These are phyloP conservation scores for Thaumatotibia leucotreta DNA, from an alignment of 1,140 invertebrate genomes.

Conservation along the genomic window DNA sequence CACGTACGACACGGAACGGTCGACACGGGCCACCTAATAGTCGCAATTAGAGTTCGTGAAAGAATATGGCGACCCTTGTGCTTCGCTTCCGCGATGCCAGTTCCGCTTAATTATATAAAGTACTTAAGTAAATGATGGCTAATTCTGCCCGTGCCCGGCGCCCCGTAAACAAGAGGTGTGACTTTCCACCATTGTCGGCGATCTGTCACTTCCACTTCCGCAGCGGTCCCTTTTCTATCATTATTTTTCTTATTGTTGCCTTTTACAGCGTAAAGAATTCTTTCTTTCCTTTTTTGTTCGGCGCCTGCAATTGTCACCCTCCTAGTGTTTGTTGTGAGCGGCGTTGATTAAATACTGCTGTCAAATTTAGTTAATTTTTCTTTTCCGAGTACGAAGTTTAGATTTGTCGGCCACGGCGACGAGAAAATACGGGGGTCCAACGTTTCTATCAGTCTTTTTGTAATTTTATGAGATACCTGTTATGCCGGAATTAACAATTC, in stretches of 20 bases:
- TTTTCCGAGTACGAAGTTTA: conserved; percentile 28
- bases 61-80: conserved; percentile 48
- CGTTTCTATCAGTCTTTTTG: conserved; percentile 4
- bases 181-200: conserved; percentile 68
- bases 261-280: conserved; percentile 64
- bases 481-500: conserved; percentile 8
- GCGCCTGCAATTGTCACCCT: conserved; percentile 67
- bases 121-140: conserved; percentile 75
- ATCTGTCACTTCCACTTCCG: conserved; percentile 74
- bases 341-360: conserved; percentile 65
- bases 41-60: conserved; percentile 51
- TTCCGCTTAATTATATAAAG: conserved; percentile 72
- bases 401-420: conserved; percentile 1
- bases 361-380: conserved; percentile 51
- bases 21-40: conserved; percentile 25
- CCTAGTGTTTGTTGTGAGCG: conserved; percentile 55
- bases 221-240: conserved; percentile 43
- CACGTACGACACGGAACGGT: background rate
- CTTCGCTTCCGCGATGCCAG: conserved; percentile 46
- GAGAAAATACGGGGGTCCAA: background rate
- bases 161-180: conserved; percentile 71
- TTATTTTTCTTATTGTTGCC: conserved; percentile 66
- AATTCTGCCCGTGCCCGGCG: conserved; percentile 53
- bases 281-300: conserved; percentile 52
- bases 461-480: conserved; percentile 9